Base-by-base conservation (phyloP, 2,113 vertebrate species). In the Aegotheles bennettii region DNA sequence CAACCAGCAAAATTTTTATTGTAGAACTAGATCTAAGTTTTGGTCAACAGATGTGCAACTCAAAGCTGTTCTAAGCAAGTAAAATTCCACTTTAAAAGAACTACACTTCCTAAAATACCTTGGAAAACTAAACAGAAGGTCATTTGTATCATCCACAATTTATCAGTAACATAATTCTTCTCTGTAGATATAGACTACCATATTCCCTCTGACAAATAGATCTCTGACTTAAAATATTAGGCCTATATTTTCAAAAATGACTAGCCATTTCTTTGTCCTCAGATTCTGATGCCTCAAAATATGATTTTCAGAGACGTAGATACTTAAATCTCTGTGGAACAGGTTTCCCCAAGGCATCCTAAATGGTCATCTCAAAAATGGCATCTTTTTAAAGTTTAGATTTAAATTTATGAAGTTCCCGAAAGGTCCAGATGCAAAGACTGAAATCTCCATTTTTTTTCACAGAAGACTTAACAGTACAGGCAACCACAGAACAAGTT, bases 311-410 rank as follows among this genome's bases (percentile, higher is more conserved):
- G 42, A 89, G 59, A 71, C 18, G 9, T 13, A 20, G 6, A 31
- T 84, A 33, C 24, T 47, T 54, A 71, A 75, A 84, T 6, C 9
- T 64, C 26, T 64, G 1, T 2, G 51, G 15, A 61, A 63, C 16
- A 11, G 0, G 4, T 38, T 89, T 9, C 3, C 25, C 5, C 11
- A 67, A 38, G 1, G 13, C 11, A 61, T 15, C 17, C 6, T 7
- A 63, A 74, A 70, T 2, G 31, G 14, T 17, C 14, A 48, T 25
- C 17, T 75, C 50, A 60, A n/a, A 87, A 90, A 38, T 16, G 7
- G 3, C 2, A 11, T 20, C 17, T 45, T 87, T 73, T n/a, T 19
- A 16, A 91, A 74, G 18, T 48, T 60, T 56, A 56, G 3, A n/a
- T 54, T 78, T 68, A 51, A 73, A 64, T 56, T 71, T 13, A 64